Evolutionary conservation across 2,113 vertebrate species (phyloP).

Genomic region (Cavia aperea): DNA sequence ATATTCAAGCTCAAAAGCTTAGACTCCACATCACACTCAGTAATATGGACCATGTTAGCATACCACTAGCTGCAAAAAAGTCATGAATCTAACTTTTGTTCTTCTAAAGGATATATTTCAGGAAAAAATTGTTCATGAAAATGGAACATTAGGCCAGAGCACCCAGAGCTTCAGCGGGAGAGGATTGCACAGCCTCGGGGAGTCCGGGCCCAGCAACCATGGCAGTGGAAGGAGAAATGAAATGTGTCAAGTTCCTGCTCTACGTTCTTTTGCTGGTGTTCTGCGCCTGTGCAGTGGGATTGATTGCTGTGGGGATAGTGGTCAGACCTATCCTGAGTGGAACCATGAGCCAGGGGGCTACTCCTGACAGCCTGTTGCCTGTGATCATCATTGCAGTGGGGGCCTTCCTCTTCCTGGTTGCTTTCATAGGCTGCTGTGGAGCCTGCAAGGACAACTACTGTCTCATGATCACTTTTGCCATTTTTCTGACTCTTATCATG

Average conservation of each 20-base stretch:
- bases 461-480: conserved; percentile 86
- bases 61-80: conserved; percentile 79
- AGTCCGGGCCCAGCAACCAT: conserved; percentile 71
- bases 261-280: conserved; percentile 88
- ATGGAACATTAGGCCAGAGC: conserved; percentile 38
- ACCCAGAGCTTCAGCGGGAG: too few relatives aligned
- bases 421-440: conserved; percentile 92
- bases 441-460: conserved; percentile 89
- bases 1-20: conserved; percentile 81
- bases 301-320: conserved; percentile 81
- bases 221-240: conserved; percentile 85
- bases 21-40: conserved; percentile 41
- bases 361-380: conserved; percentile 69
- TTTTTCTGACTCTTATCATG: conserved; percentile 82
- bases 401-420: conserved; percentile 86
- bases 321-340: conserved; percentile 75
- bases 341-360: conserved; percentile 64
- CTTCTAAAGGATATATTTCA: conserved; percentile 76
- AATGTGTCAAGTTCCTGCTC: conserved; percentile 83
- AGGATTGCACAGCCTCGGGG: too few relatives aligned
- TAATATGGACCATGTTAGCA: conserved; percentile 71
- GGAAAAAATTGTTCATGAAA: conserved; percentile 72
- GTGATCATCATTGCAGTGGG: conserved; percentile 84
- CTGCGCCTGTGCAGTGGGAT: conserved; percentile 85
- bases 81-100: conserved; percentile 82